Evolutionary conservation across 2,113 vertebrate species (phyloP).

Genomic region (Okapia johnstoni): DNA sequence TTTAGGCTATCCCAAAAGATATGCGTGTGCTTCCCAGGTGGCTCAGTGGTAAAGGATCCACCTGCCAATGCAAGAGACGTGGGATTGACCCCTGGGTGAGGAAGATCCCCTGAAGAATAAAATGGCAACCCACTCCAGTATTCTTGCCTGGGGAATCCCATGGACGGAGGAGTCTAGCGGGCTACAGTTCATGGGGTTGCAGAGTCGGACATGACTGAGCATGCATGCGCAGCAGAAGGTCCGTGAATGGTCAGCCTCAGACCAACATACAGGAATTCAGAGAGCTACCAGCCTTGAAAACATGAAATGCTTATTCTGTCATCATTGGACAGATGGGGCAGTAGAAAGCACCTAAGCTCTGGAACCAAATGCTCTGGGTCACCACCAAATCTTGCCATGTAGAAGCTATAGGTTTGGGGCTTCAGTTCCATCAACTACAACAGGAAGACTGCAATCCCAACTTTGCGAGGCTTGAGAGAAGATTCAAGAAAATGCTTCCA

Average conservation of each 20-base stretch:
- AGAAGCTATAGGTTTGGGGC: not conserved
- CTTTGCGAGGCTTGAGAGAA: not conserved
- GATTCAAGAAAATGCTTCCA: not conserved
- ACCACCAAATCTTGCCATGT: not conserved
- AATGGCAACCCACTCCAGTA: not conserved
- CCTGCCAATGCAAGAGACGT: not conserved
- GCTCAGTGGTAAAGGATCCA: not conserved
- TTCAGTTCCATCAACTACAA: rapidly evolving
- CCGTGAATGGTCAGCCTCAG: not conserved
- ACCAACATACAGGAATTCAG: not conserved
- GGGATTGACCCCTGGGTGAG: not conserved
- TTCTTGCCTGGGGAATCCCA: not conserved
- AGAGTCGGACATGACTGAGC: not conserved
- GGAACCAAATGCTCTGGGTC: not conserved
- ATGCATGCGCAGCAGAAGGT: not conserved
- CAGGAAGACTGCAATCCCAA: not conserved
- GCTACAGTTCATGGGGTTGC: not conserved
- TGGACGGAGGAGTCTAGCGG: not conserved
- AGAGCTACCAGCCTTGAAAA: not conserved
- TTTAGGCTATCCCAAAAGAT: not conserved
- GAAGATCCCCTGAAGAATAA: not conserved
- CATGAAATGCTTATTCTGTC: not conserved
- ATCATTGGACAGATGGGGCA: not conserved
- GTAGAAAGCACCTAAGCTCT: not conserved
- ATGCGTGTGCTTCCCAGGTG: not conserved